Conservation (phyloP, 2,888 invertebrate species). For the Ptycholaimellus sp. region DNA sequence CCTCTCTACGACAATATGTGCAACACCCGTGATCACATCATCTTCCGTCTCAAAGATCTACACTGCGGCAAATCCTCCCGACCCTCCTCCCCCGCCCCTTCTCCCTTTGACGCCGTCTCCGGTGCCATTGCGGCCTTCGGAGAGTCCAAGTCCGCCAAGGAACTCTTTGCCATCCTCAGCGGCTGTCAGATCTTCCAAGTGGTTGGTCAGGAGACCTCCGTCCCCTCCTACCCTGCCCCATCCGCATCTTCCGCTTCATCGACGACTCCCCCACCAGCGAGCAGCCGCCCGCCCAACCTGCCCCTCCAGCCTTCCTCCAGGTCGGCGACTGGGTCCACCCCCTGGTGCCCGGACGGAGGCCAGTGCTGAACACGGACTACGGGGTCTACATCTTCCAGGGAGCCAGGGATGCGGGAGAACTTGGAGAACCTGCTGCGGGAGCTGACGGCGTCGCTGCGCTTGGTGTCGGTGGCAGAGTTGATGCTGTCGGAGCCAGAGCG, state of each 20-base stretch:
- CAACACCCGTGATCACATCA: conserved; percentile 33
- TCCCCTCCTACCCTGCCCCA: conserved; percentile 38
- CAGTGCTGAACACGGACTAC: conserved; percentile 43
- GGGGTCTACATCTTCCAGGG: conserved; percentile 50
- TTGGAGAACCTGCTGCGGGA: too few relatives aligned
- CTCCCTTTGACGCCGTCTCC: neutral
- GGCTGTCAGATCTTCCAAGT: conserved; percentile 43
- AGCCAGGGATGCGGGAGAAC: conserved; percentile 31
- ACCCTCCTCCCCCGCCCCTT: conserved; percentile 10
- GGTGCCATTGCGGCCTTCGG: conserved; percentile 6
- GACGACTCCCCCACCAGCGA: conserved; percentile 12
- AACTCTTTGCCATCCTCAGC: conserved; percentile 34
- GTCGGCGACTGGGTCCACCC: conserved; percentile 44
- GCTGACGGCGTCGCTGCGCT: too few relatives aligned
- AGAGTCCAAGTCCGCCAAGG: conserved; percentile 5
- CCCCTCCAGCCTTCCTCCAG: conserved; percentile 17
- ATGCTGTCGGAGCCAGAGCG: conserved; percentile 5
- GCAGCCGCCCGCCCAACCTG: conserved; percentile 3
- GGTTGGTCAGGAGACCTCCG: conserved; percentile 38
- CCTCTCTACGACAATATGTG: conserved; percentile 41
- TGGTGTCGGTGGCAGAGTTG: too few relatives aligned
- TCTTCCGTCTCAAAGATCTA: conserved; percentile 22
- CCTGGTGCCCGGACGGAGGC: conserved; percentile 43
- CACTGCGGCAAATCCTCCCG: conserved; percentile 7
- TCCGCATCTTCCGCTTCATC: conserved; percentile 33